Conservation (phyloP, 1,140 invertebrate species). For the Harpegnathos saltator region DNA sequence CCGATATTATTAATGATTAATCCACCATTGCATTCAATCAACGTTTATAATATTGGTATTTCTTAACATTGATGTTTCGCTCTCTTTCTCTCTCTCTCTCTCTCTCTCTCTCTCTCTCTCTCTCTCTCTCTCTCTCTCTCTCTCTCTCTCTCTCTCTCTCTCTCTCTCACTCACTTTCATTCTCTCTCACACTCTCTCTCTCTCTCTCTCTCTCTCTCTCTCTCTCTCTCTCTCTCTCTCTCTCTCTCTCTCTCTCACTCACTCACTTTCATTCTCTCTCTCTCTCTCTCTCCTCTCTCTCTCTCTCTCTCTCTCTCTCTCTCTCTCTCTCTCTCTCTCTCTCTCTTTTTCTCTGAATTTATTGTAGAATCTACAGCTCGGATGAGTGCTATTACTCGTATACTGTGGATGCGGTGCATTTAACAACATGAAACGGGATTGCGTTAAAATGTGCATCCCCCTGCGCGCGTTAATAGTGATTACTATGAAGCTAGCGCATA, state of each 20-base stretch:
- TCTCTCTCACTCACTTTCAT: too few species aligned
- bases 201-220: neutral
- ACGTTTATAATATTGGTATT: neutral
- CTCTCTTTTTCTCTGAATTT: neutral
- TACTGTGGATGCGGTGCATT: conserved; percentile 61
- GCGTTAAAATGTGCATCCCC: conserved; percentile 30
- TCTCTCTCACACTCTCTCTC: neutral
- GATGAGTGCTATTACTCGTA: conserved; percentile 42
- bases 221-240: too few species aligned
- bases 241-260: neutral
- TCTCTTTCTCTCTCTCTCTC: too few species aligned
- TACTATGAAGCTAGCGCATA: conserved; percentile 74
- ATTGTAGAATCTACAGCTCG: conserved; percentile 24
- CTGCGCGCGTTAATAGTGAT: conserved; percentile 62
- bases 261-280: neutral
- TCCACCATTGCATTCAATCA: neutral
- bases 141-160: too few species aligned
- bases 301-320: neutral
- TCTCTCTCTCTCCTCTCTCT: neutral
- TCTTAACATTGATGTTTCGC: too few species aligned
- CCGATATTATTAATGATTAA: neutral
- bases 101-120: neutral
- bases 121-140: neutral
- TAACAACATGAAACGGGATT: conserved; percentile 52
- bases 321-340: too few species aligned